phyloP scores from a whole-genome alignment of 1,140 invertebrate genomes.

The Muscidifurax raptorellus region DNA sequence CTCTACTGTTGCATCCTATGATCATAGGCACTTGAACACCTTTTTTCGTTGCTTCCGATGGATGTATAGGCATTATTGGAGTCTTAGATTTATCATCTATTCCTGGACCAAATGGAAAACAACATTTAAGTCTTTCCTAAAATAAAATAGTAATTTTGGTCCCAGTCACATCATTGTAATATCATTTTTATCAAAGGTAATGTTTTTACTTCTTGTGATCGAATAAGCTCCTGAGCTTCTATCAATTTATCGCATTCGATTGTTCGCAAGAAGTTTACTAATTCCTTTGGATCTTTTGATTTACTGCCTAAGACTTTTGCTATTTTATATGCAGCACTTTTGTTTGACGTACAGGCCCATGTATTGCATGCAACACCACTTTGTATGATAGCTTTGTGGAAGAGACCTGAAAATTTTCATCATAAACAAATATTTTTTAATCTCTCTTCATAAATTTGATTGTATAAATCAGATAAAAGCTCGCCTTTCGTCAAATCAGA shows the following conservation, averaged over 20 bases:
- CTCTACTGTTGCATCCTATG: constrained; percentile 77
- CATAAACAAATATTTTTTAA: not conserved
- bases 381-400: constrained; percentile 79
- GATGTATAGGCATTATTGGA: constrained; percentile 71
- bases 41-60: constrained; percentile 63
- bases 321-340: constrained; percentile 59
- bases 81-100: constrained; percentile 63
- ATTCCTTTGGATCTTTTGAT: constrained; percentile 67
- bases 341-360: constrained; percentile 67
- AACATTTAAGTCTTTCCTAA: constrained; percentile 56
- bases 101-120: constrained; percentile 59
- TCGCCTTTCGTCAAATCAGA: constrained; percentile 57
- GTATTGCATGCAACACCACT: constrained; percentile 75
- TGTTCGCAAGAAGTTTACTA: constrained; percentile 73
- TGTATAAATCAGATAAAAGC: not conserved
- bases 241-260: constrained; percentile 58
- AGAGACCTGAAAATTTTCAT: constrained; percentile 70
- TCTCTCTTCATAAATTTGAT: not conserved
- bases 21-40: constrained; percentile 78
- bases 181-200: not conserved
- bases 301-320: constrained; percentile 66
- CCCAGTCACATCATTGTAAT: not conserved
- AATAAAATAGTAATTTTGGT: constrained; percentile 12
- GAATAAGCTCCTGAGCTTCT: not conserved
- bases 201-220: not conserved